Conservation (phyloP, 2,888 invertebrate genomes). For the Ormyrus labotus region DNA sequence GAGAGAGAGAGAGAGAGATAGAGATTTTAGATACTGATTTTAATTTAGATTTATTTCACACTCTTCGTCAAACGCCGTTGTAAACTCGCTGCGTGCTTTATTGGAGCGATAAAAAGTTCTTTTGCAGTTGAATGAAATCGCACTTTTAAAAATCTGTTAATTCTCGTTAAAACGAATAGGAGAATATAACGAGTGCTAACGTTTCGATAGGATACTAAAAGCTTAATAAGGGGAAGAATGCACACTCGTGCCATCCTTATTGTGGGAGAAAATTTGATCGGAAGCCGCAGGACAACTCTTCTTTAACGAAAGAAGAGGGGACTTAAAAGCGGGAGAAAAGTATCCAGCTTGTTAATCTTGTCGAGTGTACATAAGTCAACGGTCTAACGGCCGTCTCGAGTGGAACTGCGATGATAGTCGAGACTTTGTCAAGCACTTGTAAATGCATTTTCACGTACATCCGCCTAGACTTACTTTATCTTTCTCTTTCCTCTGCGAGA, state of each 20-base stretch:
- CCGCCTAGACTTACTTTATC: constrained; percentile 9
- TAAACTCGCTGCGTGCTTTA: not conserved
- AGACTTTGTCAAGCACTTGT: constrained; percentile 56
- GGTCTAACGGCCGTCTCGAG: constrained; percentile 70
- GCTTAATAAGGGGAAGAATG: no score
- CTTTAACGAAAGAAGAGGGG: not conserved
- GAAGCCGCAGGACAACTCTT: not conserved
- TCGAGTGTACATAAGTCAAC: constrained; percentile 67
- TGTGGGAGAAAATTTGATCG: constrained; percentile 3
- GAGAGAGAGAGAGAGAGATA: not conserved
- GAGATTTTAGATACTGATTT: constrained; percentile 19
- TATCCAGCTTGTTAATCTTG: constrained; percentile 68
- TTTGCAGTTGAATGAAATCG: no score
- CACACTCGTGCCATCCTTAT: no score
- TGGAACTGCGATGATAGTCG: constrained; percentile 64
- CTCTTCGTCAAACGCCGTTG: not conserved
- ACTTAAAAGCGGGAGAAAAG: constrained; percentile 51
- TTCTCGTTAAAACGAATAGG: no score
- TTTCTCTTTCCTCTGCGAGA: constrained; percentile 41
- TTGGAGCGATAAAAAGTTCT: not conserved
- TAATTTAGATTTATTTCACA: constrained; percentile 14
- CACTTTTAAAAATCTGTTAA: not conserved
- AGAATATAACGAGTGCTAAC: no score
- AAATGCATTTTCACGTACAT: constrained; percentile 44
- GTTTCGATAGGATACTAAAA: no score